These are phyloP conservation scores for Notarius quadriscutis DNA, from an alignment of 2,113 vertebrate species.

Conservation along the genomic window DNA sequence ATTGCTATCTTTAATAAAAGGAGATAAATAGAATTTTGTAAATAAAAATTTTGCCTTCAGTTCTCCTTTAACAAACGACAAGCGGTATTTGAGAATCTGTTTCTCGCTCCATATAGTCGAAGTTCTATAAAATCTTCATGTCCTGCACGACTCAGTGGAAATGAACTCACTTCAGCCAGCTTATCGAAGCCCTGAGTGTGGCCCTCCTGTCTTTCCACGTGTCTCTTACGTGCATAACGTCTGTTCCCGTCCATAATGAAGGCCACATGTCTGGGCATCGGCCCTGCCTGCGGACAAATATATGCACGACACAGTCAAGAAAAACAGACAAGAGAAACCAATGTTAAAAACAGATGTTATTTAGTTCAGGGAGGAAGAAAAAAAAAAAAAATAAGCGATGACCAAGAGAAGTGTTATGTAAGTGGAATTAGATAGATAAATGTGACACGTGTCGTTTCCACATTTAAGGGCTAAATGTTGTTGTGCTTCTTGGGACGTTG, in stretches of 20 bases:
- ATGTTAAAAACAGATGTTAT: background rate
- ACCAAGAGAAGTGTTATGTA: no score
- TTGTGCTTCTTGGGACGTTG: background rate
- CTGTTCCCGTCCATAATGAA: constrained; percentile 99
- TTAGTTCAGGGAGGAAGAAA: background rate
- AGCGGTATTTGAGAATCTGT: background rate
- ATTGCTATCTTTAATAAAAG: no score
- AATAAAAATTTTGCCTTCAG: no score
- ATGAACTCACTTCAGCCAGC: constrained; percentile 84
- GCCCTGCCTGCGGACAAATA: constrained; percentile 80
- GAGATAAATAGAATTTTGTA: no score
- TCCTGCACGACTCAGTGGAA: background rate
- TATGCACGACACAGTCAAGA: constrained; percentile 2
- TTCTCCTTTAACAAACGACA: no score
- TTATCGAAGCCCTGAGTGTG: constrained; percentile 95
- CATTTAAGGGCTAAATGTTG: background rate
- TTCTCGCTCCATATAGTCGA: background rate
- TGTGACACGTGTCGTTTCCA: background rate
- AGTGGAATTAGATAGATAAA: background rate
- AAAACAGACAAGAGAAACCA: background rate
- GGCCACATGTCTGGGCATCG: constrained; percentile 93
- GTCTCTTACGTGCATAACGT: constrained; percentile 88
- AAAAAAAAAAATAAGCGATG: no score
- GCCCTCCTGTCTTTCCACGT: constrained; percentile 87
- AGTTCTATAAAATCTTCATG: background rate